Evolutionary conservation across 2,888 invertebrate species (phyloP), one percentile per base, ranked within the genome.

Genomic region (Hypomecis atomaria): DNA sequence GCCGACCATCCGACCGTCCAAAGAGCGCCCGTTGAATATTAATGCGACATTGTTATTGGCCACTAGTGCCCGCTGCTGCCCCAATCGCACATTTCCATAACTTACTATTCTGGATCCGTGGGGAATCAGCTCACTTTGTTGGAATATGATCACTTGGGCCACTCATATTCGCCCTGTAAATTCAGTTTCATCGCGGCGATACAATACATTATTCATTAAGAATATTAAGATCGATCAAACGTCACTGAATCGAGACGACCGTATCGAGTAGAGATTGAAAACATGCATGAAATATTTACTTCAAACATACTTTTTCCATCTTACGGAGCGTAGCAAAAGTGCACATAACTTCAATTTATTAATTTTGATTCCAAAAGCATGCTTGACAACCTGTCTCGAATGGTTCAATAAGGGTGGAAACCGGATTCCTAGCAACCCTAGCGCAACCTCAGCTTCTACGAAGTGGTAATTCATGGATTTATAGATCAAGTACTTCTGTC

Each of bases 41-140:
- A 92, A 92, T 92, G 89, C 86, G 87, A 90, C 91, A 91, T 92
- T 92, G 92, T 92, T 92, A 91, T 91, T 91, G 92, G 90, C 87
- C 88, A 86, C 89, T 88, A 89, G 89, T 87, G 88, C 85, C 90
- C 89, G 90, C 85, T 86, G 87, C 88, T 90, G 89, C 90, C 92
- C 91, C 90, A 90, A 90, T 89, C 91, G 90, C 88, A 84, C 88
- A 92, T 92, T 92, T 89, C 90, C 92, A 92, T 92, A 92, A 92
- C 90, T 92, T 92, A 92, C 90, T 92, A 92, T 92, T 89, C 92
- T 85, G 87, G 84, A 90, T 90, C 90, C 90, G 85, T 84, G 86
- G 90, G 88, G 90, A 89, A 88, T 89, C 89, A 86, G 85, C 86
- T 86, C 87, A 79, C 86, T 86, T 84, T 83, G 84, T 87, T 86